Conservation (phyloP, 2,113 vertebrate genomes). For the Monarcha castaneiventris region DNA sequence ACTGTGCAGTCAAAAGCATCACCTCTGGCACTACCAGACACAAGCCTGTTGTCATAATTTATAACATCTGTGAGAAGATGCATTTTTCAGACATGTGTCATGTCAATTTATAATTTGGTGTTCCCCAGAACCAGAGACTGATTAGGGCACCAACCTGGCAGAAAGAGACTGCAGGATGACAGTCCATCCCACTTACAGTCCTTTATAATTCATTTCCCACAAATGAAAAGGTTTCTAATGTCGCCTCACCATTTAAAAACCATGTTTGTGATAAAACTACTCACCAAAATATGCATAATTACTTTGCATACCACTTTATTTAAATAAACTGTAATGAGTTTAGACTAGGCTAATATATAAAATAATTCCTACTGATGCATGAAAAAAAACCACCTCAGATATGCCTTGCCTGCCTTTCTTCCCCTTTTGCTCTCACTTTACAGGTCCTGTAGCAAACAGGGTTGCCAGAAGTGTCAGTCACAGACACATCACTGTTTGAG, state of each 20-base stretch:
- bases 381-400: neutral
- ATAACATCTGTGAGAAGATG: neutral
- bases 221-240: neutral
- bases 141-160: neutral
- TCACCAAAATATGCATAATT: neutral
- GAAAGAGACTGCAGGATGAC: neutral
- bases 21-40: neutral
- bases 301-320: constrained; percentile 51
- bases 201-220: neutral
- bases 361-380: neutral
- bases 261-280: neutral
- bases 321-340: constrained; percentile 34
- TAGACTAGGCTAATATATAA: neutral
- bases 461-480: neutral
- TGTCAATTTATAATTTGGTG: neutral
- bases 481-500: neutral
- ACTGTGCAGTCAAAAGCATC: neutral
- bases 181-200: too few relatives aligned
- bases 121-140: neutral
- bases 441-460: neutral
- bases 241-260: neutral
- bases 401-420: neutral
- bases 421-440: neutral
- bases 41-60: neutral
- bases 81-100: neutral